Base-by-base conservation (phyloP, 2,888 invertebrate genomes). In the Lepidonotus clava region DNA sequence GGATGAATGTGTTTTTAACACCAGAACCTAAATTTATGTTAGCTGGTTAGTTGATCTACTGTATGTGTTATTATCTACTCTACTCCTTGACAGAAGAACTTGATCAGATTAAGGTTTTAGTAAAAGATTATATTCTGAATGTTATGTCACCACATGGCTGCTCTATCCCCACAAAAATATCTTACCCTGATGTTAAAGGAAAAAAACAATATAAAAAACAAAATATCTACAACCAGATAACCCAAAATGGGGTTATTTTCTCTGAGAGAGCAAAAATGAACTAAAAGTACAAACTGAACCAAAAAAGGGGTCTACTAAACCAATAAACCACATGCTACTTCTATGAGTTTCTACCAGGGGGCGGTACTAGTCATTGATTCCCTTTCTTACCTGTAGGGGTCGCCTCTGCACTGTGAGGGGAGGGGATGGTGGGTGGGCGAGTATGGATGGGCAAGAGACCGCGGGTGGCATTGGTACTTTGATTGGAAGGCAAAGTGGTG, bases 341-440 rank as follows among this genome's bases (percentile, higher is more conserved):
- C 80, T 80, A 80, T 14, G 0, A 32, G 34, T 51, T 18, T 28
- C 46, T 46, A 46, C 41, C 51, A 41, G 46, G 80, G 80, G 80
- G 41, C 46, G 32, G 21, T 80, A 80, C 24, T 24, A 46, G 46
- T 46, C 18, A 28, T 28, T 80, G 80, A 46, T 80, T 40, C 46
- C 80, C 18, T 18, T 24, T 80, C 80, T 80, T 80, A 80, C 80
- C 80, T 80, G 80, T 80, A 80, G 80, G 80, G 80, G 80, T 24
- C 80, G 14, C 28, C 51, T 14, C n/a, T 41, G 80, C 11, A 14
- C 11, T 46, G 41, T 80, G 80, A 40, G 76, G 76, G 76, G 38
- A n/a, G 76, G 80, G 80, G 46, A 4, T 80, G 24, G 80, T 14
- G 80, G 28, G 41, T 14, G 21, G 51, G 21, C 51, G 14, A 6